These are phyloP conservation scores for Etheostoma perlongum DNA, from an alignment of 2,797 vertebrate species.

Conservation along the genomic window DNA sequence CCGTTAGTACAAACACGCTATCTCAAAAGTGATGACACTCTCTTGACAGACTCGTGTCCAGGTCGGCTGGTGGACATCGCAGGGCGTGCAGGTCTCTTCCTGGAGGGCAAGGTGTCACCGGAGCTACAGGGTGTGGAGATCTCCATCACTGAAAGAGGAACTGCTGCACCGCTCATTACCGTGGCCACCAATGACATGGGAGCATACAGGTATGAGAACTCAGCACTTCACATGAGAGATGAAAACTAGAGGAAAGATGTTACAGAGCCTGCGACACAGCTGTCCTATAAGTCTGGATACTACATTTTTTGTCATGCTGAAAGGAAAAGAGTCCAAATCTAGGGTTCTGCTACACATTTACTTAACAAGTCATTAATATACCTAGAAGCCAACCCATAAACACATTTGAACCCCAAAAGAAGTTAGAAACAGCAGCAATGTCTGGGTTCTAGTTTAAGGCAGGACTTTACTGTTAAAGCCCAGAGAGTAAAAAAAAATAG, in stretches of 20 bases:
- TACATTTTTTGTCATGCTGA: neutral
- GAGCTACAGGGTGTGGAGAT: slow-evolving; percentile 95
- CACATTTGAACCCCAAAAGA: neutral
- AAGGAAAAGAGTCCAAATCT: neutral
- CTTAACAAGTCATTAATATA: slow-evolving; percentile 9
- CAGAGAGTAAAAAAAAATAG: neutral
- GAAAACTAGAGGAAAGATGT: slow-evolving; percentile 1
- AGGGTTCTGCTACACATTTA: slow-evolving; percentile 4
- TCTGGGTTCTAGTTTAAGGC: slow-evolving; percentile 15
- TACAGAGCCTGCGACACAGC: neutral
- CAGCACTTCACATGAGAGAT: neutral
- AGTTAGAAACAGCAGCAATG: neutral
- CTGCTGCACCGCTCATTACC: slow-evolving; percentile 87
- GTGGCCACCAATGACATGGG: slow-evolving; percentile 93
- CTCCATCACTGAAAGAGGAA: slow-evolving; percentile 91
- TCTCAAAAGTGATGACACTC: too few species aligned
- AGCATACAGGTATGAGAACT: slow-evolving; percentile 89
- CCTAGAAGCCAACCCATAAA: slow-evolving; percentile 1
- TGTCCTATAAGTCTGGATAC: neutral
- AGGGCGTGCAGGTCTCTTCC: slow-evolving; percentile 94
- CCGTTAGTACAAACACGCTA: too few species aligned
- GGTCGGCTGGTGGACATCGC: slow-evolving; percentile 94
- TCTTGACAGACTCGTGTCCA: slow-evolving; percentile 91
- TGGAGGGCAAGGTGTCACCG: slow-evolving; percentile 92
- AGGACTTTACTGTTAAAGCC: slow-evolving; percentile 15